Evolutionary conservation across 2,113 vertebrate species (phyloP).

Genomic region (Phrynocephalus versicolor): DNA sequence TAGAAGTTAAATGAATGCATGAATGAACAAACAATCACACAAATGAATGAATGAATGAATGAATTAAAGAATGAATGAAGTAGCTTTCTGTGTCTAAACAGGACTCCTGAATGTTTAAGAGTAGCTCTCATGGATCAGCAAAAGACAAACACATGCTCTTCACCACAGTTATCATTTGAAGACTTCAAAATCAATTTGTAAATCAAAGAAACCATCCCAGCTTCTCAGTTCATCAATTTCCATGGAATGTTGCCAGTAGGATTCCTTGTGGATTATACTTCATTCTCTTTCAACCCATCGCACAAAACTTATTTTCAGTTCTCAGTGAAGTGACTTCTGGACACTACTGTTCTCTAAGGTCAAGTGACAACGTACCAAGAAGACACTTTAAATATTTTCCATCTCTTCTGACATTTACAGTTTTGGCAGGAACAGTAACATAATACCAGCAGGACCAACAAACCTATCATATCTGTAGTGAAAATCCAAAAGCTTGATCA

Average conservation of each 20-base stretch:
- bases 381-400: neutral
- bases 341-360: neutral
- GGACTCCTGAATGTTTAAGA: constrained; percentile 52
- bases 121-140: constrained; percentile 52
- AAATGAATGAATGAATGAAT: too few relatives aligned
- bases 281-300: constrained; percentile 34
- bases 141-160: constrained; percentile 36
- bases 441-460: too few relatives aligned
- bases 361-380: constrained; percentile 1
- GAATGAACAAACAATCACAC: too few relatives aligned
- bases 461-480: neutral
- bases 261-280: neutral
- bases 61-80: constrained; percentile 13
- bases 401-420: neutral
- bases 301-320: constrained; percentile 18
- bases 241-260: neutral
- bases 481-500: neutral
- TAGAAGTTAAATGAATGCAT: too few relatives aligned
- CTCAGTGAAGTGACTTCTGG: constrained; percentile 24
- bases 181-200: constrained; percentile 15
- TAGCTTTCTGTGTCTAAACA: constrained; percentile 47
- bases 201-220: neutral
- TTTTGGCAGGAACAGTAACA: neutral
- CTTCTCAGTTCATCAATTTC: neutral
- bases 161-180: constrained; percentile 34